Base-by-base conservation (phyloP, 2,113 vertebrate genomes). In the Anolis carolinensis region DNA sequence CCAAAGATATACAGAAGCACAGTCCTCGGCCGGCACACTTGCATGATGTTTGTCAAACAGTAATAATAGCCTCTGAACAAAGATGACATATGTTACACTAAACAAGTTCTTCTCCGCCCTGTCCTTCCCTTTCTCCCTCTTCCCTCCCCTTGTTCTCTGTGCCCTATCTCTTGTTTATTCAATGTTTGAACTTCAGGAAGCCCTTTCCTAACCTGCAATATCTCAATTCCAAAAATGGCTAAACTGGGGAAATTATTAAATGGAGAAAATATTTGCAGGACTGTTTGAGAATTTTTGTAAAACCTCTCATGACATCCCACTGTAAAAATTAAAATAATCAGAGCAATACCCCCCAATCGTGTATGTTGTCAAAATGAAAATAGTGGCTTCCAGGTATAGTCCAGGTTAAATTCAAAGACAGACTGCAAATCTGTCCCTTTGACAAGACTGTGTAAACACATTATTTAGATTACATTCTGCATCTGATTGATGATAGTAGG, bases 151-250 rank as follows among this genome's bases (percentile, higher is more conserved):
- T 7, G 14, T 39, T 39, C 21, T 62, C 32, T 34, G 30, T 25
- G 87, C n/a, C 82, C 84, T 90, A 91, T 91, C 92, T 93, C 87
- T 89, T 93, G 93, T 95, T 95, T 95, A 93, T 93, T 94, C 77
- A 87, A 87, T 70, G n/a, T 88, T 93, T 94, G 92, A 92, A 92
- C 92, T 93, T 92, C 94, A 95, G 92, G 89, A 93, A 91, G 62
- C 32, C 93, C 90, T 93, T 93, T 92, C 89, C 79, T 79, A 91
- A 93, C 81, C 93, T 94, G 94, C 81, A 91, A 36, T 52, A 76
- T 89, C 92, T 93, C 92, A 92, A 71, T 27, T 78, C 67, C 74
- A 21, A 39, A 76, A 92, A 79, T 7, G 48, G 89, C 77, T 91
- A 89, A 94, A 68, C 92, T 92, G 92, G 79, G 68, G 78, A 50